These are phyloP conservation scores for Ceratina australensis DNA, from an alignment of 1,140 invertebrate species.

Conservation along the genomic window DNA sequence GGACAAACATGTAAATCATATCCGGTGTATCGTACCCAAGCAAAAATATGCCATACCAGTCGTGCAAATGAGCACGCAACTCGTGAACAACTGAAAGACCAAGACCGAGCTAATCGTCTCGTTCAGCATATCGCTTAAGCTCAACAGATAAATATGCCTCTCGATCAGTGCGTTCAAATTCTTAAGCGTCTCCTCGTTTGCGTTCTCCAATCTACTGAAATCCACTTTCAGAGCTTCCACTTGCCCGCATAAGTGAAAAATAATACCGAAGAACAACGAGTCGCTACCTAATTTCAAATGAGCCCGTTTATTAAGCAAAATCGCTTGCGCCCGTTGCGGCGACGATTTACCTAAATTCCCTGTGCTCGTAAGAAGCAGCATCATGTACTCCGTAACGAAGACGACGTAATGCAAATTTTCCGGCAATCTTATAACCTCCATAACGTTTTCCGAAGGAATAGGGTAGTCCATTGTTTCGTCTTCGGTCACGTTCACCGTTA, in stretches of 20 bases:
- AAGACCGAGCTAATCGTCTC: constrained; percentile 30
- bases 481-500: background rate
- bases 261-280: constrained; percentile 42
- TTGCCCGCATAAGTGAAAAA: constrained; percentile 52
- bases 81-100: constrained; percentile 38
- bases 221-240: constrained; percentile 32
- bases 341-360: constrained; percentile 46
- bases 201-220: background rate
- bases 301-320: background rate
- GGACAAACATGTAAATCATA: constrained; percentile 2
- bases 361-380: background rate
- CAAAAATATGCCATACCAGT: constrained; percentile 14
- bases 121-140: constrained; percentile 12
- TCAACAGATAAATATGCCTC: constrained; percentile 35
- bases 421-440: constrained; percentile 4
- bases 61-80: constrained; percentile 38
- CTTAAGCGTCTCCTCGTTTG: background rate
- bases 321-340: background rate
- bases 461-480: background rate
- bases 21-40: background rate
- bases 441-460: constrained; percentile 10
- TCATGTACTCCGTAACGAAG: background rate
- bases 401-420: background rate
- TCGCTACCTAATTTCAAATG: constrained; percentile 39
- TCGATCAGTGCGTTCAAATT: background rate